Evolutionary conservation across 53 echinoderm and acorn worm genomes (phyloP).

Genomic region (Patiria pectinifera): DNA sequence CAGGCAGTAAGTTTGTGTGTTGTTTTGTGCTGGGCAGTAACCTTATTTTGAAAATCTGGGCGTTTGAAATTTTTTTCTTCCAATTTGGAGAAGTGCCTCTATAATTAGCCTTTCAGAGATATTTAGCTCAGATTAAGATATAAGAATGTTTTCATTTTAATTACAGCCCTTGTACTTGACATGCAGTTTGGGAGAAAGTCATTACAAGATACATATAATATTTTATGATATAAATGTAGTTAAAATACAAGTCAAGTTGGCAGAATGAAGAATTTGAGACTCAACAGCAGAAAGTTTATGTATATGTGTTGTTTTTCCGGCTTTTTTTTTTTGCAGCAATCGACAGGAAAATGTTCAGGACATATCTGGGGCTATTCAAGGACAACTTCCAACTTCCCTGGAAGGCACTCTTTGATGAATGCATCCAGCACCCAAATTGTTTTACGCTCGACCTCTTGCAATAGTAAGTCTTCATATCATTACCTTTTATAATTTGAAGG

Average conservation of each 20-base stretch:
- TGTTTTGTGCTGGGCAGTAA: neutral
- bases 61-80: neutral
- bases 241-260: too few species aligned
- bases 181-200: too few species aligned
- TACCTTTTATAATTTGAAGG: neutral
- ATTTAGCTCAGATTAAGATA: too few species aligned
- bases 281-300: neutral
- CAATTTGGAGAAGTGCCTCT: neutral
- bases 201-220: too few species aligned
- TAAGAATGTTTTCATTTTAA: too few species aligned
- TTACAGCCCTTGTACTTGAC: too few species aligned
- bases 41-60: neutral
- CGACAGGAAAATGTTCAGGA: constrained; percentile 27
- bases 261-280: too few species aligned
- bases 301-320: neutral
- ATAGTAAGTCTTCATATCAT: constrained; percentile 40
- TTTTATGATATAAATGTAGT: too few species aligned
- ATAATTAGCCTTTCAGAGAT: too few species aligned
- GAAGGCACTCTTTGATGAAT: constrained; percentile 45
- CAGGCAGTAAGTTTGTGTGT: constrained; percentile 34
- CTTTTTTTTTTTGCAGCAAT: neutral
- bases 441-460: constrained; percentile 56
- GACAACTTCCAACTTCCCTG: constrained; percentile 38
- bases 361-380: neutral
- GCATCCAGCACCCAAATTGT: constrained; percentile 37